phyloP scores from a whole-genome alignment of 1,140 invertebrate genomes.

The Pantala flavescens region DNA sequence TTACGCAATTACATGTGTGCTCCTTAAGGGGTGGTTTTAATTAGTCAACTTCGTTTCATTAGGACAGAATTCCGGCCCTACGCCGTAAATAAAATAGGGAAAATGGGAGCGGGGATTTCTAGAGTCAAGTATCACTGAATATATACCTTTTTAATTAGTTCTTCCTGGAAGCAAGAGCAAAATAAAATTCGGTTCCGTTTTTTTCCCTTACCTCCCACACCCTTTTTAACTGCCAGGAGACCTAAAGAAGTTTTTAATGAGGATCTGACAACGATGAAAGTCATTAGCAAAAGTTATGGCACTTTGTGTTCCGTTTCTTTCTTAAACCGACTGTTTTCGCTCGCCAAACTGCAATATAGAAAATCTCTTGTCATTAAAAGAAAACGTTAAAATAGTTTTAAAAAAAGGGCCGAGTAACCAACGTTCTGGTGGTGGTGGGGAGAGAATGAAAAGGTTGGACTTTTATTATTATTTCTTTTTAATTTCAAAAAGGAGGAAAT shows the following conservation, averaged over 20 bases:
- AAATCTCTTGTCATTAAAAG: conserved; percentile 10
- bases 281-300: conserved; percentile 2
- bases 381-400: neutral
- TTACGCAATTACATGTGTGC: neutral
- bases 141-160: conserved; percentile 9
- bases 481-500: neutral
- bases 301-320: neutral
- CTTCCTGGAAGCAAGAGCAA: neutral
- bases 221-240: neutral
- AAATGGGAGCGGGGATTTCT: neutral
- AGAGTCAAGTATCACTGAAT: conserved; percentile 1
- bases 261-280: neutral
- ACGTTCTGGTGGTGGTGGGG: neutral
- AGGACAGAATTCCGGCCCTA: neutral
- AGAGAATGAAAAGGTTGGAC: neutral
- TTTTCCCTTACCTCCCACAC: neutral
- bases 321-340: conserved; percentile 5
- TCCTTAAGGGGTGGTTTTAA: neutral
- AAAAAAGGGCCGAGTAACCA: neutral
- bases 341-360: conserved; percentile 6
- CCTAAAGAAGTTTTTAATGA: conserved; percentile 10
- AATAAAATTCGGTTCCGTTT: neutral
- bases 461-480: neutral
- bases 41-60: conserved; percentile 7
- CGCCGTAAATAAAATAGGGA: too few relatives aligned